Conservation (phyloP, 2,113 vertebrate genomes). For the Gallinago jamesoni region DNA sequence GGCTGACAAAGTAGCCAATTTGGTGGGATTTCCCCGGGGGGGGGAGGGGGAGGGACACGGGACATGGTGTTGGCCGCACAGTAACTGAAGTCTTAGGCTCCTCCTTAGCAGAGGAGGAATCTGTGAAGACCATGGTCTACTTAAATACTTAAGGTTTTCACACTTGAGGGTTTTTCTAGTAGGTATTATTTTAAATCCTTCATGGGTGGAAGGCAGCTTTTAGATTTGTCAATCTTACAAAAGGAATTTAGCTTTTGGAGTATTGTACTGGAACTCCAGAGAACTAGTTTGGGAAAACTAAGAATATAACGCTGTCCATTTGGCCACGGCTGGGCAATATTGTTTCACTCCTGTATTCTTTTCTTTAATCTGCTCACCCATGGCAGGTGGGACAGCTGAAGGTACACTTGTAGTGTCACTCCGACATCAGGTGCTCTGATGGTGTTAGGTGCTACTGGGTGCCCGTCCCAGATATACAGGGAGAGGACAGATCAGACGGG, state of each 20-base stretch:
- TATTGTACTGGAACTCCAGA: background rate
- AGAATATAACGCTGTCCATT: background rate
- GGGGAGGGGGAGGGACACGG: no score
- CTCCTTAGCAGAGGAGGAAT: background rate
- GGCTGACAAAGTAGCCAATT: background rate
- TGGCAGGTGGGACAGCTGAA: background rate
- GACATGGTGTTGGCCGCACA: accelerated
- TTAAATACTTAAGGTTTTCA: background rate
- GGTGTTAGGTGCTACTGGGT: background rate
- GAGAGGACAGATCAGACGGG: background rate
- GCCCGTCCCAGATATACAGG: background rate
- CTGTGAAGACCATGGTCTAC: background rate
- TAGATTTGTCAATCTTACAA: background rate
- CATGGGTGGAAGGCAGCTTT: background rate
- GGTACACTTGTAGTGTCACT: background rate
- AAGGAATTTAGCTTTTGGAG: background rate
- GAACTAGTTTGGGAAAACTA: background rate
- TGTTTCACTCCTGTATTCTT: background rate
- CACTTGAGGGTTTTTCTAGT: background rate
- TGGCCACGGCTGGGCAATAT: background rate
- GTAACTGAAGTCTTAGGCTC: background rate
- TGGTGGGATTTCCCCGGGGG: background rate
- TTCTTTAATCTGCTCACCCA: background rate
- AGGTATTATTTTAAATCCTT: background rate
- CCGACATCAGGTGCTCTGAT: background rate